Base-by-base conservation (phyloP, 2,888 invertebrate genomes). In the Thecophora atra region DNA sequence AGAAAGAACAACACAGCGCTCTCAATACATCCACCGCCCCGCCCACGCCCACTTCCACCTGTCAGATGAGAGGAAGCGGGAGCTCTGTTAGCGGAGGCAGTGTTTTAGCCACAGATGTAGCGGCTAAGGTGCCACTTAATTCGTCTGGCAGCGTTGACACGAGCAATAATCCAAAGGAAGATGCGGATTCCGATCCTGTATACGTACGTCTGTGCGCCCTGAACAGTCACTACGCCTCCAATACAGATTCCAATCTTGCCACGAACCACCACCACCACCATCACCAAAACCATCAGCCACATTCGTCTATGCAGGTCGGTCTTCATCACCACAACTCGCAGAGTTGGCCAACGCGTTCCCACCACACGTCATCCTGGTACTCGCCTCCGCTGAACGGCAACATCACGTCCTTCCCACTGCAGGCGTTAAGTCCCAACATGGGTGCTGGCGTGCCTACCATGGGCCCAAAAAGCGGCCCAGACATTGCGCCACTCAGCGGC, bases 1-100 rank as follows among this genome's bases (percentile, higher is more conserved):
- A 97, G 88, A 99, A 98, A 87, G 98, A 85, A 67, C 85, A 85
- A 73, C 85, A 84, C 24, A 51, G 30, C 56, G n/a, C 58, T 15
- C 58, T 19, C 17, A 5, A 21, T 30, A 51, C 21, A 15, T 13
- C 72, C 11, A 28, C 51, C 24, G 42, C 72, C 21, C 37, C 68
- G 6, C 15, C 54, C 7, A 60, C 54, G 13, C 15, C 66, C 13
- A 24, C 69, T 6, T 19, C 56, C 3, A 60, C 47, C 13, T 4
- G 64, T 19, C 44, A 21, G 19, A 8, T 44, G 28, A 51, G n/a
- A 1, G 64, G 63, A 52, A 63, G n/a, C 4, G 64, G 63, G 58
- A 63, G 72, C 37, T 11, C 66, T 60, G 17, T 42, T 13, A 72
- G 77, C 26, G 76, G 71, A 28, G 76, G 72, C n/a, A 64, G 37